Conservation (phyloP, 2,113 vertebrate genomes). For the Cephalopterus ornatus region DNA sequence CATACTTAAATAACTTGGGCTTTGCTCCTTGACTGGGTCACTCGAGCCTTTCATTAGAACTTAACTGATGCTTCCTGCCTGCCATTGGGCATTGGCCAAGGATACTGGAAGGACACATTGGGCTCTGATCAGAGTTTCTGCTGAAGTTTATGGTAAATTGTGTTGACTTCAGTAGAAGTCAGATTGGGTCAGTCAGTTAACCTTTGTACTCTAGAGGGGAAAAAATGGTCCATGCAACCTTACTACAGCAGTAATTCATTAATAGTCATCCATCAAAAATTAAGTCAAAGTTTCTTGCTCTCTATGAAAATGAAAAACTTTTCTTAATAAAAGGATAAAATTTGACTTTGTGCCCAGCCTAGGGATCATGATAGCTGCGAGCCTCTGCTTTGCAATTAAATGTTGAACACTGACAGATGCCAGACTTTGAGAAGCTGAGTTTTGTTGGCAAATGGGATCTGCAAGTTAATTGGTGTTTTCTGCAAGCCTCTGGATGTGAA, state of each 20-base stretch:
- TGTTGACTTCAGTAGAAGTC: not conserved
- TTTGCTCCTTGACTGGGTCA: slow-evolving; percentile 1
- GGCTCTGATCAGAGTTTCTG: not conserved
- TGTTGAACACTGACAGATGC: slow-evolving; percentile 72
- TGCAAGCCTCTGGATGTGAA: slow-evolving; percentile 77
- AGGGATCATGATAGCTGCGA: slow-evolving; percentile 59
- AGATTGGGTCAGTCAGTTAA: not conserved
- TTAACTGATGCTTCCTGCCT: not conserved
- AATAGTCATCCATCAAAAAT: slow-evolving; percentile 46
- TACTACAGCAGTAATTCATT: slow-evolving; percentile 10
- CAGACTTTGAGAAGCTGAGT: slow-evolving; percentile 72
- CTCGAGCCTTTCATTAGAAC: not conserved
- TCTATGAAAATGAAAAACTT: slow-evolving; percentile 29
- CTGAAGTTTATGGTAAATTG: not conserved
- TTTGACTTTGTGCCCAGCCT: slow-evolving; percentile 63
- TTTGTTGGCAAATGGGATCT: slow-evolving; percentile 77
- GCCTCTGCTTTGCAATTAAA: slow-evolving; percentile 74
- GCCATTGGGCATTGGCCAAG: not conserved
- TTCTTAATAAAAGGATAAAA: slow-evolving; percentile 58
- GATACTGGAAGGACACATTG: not conserved
- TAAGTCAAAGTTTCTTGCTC: slow-evolving; percentile 38
- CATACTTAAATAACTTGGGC: not conserved
- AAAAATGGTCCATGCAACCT: not conserved
- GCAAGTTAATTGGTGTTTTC: slow-evolving; percentile 80
- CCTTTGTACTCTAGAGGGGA: not conserved